Base-by-base conservation (phyloP, 2,113 vertebrate species). In the Hystrix brachyura region DNA sequence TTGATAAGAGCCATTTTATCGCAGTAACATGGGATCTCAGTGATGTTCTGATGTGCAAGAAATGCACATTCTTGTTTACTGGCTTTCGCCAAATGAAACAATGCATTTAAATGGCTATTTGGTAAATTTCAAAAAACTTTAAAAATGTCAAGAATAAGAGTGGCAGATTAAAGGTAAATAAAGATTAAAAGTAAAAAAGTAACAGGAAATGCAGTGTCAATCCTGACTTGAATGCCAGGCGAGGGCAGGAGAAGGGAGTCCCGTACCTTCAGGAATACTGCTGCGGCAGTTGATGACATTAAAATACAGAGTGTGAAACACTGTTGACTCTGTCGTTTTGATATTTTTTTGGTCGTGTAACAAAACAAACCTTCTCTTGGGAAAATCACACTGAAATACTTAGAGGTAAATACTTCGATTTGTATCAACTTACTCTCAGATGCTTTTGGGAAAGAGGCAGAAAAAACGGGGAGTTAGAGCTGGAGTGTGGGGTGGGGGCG, bases 191-290 rank as follows among this genome's bases (percentile, higher is more conserved):
- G 34, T 86, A 10, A 82, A 11, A 25, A 51, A 64, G 8, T n/a
- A 91, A 34, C 59, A 89, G 38, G 25, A 7, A 93, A 65, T 17
- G 64, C 3, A 38, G 0, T 72, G 55, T 59, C 27, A 88, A 74
- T 25, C 34, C 34, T 84, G 29, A 10, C 27, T 43, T 94, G 53
- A 29, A 29, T 69, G 62, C n/a, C 53, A 23, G 53, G 23, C 17
- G 4, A 2, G 9, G 12, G 6, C 48, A 38, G n/a, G 25, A 71
- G 3, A 9, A 19, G 5, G 25, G 0, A 1, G 14, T 62, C 8
- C 17, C 51, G 14, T 19, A 71, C 19, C 60, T 8, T 46, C 60
- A 53, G 69, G 76, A 84, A 64, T 25, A n/a, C 60, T 34, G 1
- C 15, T 43, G 8, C 13, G 13, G 4, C 32, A 72, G n/a, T 25